Evolutionary conservation across 1,140 invertebrate genomes (phyloP).

Genomic region (Oppia nitens): DNA sequence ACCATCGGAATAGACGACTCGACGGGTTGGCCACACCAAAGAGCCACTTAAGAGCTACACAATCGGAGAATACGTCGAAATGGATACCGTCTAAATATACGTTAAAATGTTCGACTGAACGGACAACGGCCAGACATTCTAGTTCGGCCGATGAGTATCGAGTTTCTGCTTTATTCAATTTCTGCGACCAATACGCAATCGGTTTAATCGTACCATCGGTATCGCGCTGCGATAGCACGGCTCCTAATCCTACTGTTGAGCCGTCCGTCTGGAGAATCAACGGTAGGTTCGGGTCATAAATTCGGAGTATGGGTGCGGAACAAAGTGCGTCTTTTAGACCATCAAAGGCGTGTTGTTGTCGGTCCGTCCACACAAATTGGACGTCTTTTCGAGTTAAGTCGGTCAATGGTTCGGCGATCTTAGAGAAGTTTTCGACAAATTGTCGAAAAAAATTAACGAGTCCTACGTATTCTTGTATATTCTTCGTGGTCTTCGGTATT

Average conservation of each 20-base stretch:
- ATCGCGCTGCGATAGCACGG: constrained; percentile 7
- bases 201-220: constrained; percentile 4
- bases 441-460: constrained; percentile 20
- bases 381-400: constrained; percentile 6
- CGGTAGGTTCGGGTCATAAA: constrained; percentile 8
- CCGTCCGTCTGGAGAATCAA: constrained; percentile 16
- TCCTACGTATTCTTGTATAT: constrained; percentile 21
- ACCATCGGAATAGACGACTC: background rate
- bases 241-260: constrained; percentile 16
- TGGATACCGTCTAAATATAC: constrained; percentile 23
- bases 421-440: constrained; percentile 22
- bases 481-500: constrained; percentile 17
- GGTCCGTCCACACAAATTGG: constrained; percentile 7
- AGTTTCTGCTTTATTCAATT: constrained; percentile 13
- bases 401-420: constrained; percentile 17
- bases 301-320: constrained; percentile 24
- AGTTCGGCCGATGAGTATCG: constrained; percentile 18
- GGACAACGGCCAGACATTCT: constrained; percentile 21
- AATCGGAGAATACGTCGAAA: constrained; percentile 23
- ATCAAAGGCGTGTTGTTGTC: constrained; percentile 5
- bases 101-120: constrained; percentile 23
- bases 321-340: constrained; percentile 15
- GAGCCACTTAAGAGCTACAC: constrained; percentile 4
- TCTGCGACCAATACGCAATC: constrained; percentile 14
- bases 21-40: background rate